A percentile compares a stretch with the other conserved stretches of the same genome.
Conservation (phyloP, 2,888 invertebrate species). For the Pseudeuparius sepicola region DNA sequence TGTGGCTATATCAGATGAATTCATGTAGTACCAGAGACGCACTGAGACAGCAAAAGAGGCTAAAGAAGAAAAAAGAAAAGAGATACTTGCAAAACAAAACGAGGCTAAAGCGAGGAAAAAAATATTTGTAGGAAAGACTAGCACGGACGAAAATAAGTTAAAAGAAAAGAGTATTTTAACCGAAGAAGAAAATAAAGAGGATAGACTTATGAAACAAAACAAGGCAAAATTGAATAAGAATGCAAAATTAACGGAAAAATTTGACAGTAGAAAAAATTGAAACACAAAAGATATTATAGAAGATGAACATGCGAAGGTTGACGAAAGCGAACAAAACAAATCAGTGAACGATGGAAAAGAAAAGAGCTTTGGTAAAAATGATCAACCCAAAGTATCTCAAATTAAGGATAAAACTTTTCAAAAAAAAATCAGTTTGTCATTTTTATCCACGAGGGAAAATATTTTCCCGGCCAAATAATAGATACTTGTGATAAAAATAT, state of each 20-base stretch:
- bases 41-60: neutral
- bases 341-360: constrained; percentile 1
- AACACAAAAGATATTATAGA: neutral
- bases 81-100: constrained; percentile 1
- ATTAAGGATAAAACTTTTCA: constrained; percentile 3
- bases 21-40: neutral
- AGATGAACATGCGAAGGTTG: constrained; percentile 2
- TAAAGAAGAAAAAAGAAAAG: constrained; percentile 5
- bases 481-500: constrained; percentile 6
- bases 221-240: constrained; percentile 2
- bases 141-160: neutral
- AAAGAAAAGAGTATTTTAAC: constrained; percentile 1
- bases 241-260: neutral
- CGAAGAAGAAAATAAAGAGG: constrained; percentile 2
- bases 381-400: constrained; percentile 1
- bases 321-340: constrained; percentile 1
- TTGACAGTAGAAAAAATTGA: constrained; percentile 1
- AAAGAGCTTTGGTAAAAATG: constrained; percentile 2
- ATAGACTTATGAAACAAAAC: constrained; percentile 1
- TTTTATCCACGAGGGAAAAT: constrained; percentile 1
- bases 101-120: constrained; percentile 1
- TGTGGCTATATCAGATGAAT: constrained; percentile 3
- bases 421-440: constrained; percentile 1
- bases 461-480: constrained; percentile 8
- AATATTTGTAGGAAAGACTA: constrained; percentile 2